Percentiles rank a stretch among this genome's conserved stretches.
Conservation (phyloP, 2,113 vertebrate species). For the Lagopus leucura region DNA sequence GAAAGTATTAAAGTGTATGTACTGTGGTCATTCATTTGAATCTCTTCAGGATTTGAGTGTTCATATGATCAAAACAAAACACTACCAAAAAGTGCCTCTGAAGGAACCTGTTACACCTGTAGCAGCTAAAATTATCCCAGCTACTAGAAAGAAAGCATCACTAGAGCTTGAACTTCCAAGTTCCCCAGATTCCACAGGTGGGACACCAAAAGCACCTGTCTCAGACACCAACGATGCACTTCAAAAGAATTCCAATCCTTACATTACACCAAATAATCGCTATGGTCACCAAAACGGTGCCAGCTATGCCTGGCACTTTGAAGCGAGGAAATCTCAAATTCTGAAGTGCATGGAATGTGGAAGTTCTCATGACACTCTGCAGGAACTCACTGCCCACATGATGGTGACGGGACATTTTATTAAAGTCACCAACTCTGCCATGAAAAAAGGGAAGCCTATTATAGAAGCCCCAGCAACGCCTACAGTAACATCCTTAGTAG, state of each 20-base stretch:
- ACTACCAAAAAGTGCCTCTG: slow-evolving; percentile 99
- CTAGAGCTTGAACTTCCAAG: slow-evolving; percentile 94
- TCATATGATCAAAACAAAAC: slow-evolving; percentile 99
- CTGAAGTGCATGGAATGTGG: slow-evolving; percentile 99
- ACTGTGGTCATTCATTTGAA: slow-evolving; percentile 99
- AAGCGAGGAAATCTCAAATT: slow-evolving; percentile 97
- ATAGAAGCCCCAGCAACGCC: slow-evolving; percentile 85
- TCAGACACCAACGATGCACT: slow-evolving; percentile 85
- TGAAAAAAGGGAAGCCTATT: slow-evolving; percentile 97
- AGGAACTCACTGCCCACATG: slow-evolving; percentile 98
- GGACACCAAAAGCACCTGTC: slow-evolving; percentile 87
- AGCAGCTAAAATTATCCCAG: slow-evolving; percentile 93
- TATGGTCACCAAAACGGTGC: slow-evolving; percentile 98
- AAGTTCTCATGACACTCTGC: slow-evolving; percentile 95
- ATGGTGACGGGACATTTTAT: slow-evolving; percentile 99
- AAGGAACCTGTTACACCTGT: slow-evolving; percentile 98
- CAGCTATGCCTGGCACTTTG: slow-evolving; percentile 99
- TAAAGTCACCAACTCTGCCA: slow-evolving; percentile 98
- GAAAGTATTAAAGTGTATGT: slow-evolving; percentile 99
- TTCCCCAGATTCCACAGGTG: slow-evolving; percentile 94
- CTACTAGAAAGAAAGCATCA: slow-evolving; percentile 89
- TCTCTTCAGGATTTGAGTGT: slow-evolving; percentile 98
- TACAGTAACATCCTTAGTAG: slow-evolving; percentile 77
- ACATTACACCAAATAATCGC: slow-evolving; percentile 96
- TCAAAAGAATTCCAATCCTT: slow-evolving; percentile 92